A percentile compares a stretch with the other conserved stretches of the same genome.
phyloP scores from a whole-genome alignment of 2,888 invertebrate species.

The Hololepta plana region DNA sequence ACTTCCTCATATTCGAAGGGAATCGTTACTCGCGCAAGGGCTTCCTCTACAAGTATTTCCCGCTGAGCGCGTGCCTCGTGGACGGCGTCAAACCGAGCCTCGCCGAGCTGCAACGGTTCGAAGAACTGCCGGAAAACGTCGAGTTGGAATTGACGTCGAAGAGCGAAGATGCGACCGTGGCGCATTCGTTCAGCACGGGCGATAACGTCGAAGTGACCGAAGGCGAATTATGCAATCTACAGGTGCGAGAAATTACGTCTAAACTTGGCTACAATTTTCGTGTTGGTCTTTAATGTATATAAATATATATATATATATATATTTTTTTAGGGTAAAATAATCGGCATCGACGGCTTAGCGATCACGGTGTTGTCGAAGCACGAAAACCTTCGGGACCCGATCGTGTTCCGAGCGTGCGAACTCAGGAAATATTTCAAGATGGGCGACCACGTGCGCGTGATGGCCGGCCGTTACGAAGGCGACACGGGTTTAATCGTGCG shows the following conservation, averaged over 20 bases:
- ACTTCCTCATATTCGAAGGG: conserved; percentile 78
- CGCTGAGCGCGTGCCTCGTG: conserved; percentile 84
- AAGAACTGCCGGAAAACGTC: conserved; percentile 77
- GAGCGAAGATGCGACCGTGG: conserved; percentile 52
- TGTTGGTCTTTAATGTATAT: neutral
- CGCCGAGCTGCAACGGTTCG: conserved; percentile 86
- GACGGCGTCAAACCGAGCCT: conserved; percentile 91
- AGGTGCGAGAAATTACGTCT: conserved; percentile 23
- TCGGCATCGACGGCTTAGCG: conserved; percentile 89
- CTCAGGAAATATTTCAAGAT: conserved; percentile 88
- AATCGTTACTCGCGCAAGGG: conserved; percentile 89
- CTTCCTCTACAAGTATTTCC: conserved; percentile 93
- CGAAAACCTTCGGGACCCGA: conserved; percentile 82
- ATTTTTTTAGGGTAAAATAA: conserved; percentile 59
- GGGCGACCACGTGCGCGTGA: conserved; percentile 94
- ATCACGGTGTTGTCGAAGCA: conserved; percentile 97
- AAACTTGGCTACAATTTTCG: too few species aligned
- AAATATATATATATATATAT: too few species aligned
- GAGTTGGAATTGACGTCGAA: conserved; percentile 64
- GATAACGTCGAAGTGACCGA: conserved; percentile 96
- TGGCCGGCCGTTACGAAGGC: conserved; percentile 77
- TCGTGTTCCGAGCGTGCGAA: conserved; percentile 89
- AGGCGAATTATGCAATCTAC: conserved; percentile 91
- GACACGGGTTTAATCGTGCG: conserved; percentile 94
- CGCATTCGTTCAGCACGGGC: conserved; percentile 85